phyloP scores from a whole-genome alignment of 2,113 vertebrate genomes.

The Syngnathus floridae region DNA sequence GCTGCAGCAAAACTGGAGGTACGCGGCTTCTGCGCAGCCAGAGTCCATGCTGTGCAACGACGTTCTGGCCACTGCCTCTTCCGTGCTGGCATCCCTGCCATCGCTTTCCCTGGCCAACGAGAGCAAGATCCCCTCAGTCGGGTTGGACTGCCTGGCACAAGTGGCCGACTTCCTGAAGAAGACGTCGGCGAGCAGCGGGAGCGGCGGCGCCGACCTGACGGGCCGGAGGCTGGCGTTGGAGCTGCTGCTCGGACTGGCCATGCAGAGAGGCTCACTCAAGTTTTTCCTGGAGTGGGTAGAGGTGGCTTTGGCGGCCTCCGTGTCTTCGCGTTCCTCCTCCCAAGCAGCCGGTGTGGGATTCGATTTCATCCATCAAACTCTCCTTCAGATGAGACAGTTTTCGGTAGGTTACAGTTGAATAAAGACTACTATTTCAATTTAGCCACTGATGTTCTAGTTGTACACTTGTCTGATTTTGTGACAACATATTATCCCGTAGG shows the following conservation, averaged over 20 bases:
- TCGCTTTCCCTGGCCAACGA: conserved; percentile 76
- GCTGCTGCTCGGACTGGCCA: conserved; percentile 71
- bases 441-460: too few species aligned
- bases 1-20: conserved; percentile 76
- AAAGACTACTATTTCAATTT: too few species aligned
- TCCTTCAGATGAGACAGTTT: conserved; percentile 75
- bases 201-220: conserved; percentile 64
- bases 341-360: conserved; percentile 61
- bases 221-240: conserved; percentile 72
- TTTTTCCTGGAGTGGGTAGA: conserved; percentile 79
- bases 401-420: conserved; percentile 56
- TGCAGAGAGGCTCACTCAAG: conserved; percentile 74
- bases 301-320: conserved; percentile 70
- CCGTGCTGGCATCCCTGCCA: conserved; percentile 71
- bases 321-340: conserved; percentile 48
- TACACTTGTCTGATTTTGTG: background rate
- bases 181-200: conserved; percentile 65
- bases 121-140: conserved; percentile 75
- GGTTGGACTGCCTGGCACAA: conserved; percentile 73
- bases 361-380: conserved; percentile 70
- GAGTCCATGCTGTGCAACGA: conserved; percentile 74
- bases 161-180: conserved; percentile 75
- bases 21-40: conserved; percentile 55
- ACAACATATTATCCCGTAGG: conserved; percentile 42
- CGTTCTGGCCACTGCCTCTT: conserved; percentile 71